Evolutionary conservation across 2,797 vertebrate species (phyloP).

Genomic region (Cuniculus paca): DNA sequence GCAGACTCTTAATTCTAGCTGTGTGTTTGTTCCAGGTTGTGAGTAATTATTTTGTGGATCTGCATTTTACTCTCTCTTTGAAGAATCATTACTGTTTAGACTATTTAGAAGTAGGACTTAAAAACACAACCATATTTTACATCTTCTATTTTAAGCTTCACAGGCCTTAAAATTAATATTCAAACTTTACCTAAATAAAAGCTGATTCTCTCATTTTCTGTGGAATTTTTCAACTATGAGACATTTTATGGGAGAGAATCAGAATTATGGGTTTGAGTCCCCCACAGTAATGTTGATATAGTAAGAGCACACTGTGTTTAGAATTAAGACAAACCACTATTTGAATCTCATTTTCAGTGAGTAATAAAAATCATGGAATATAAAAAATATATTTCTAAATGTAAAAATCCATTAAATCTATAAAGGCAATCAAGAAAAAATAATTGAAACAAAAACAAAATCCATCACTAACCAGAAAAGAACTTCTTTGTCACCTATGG

Average conservation of each 20-base stretch:
- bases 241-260: conserved; percentile 6
- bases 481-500: not conserved
- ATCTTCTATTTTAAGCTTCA: conserved; percentile 29
- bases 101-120: conserved; percentile 52
- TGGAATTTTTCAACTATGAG: conserved; percentile 27
- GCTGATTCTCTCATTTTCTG: not conserved
- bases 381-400: conserved; percentile 42
- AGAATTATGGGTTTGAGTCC: not conserved
- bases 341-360: conserved; percentile 53
- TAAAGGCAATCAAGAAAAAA: conserved; percentile 45
- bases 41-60: conserved; percentile 25
- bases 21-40: not conserved
- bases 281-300: not conserved
- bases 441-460: conserved; percentile 45
- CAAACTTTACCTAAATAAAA: conserved; percentile 10
- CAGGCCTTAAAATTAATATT: conserved; percentile 60
- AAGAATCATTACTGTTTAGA: conserved; percentile 6
- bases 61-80: conserved; percentile 15
- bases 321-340: not conserved
- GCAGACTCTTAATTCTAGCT: not conserved
- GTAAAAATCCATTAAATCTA: not conserved
- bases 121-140: not conserved
- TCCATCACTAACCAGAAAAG: not conserved
- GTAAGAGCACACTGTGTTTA: not conserved
- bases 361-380: conserved; percentile 21